Evolutionary conservation across 2,797 vertebrate species (phyloP).

Genomic region (Percopsis omiscomaycus): DNA sequence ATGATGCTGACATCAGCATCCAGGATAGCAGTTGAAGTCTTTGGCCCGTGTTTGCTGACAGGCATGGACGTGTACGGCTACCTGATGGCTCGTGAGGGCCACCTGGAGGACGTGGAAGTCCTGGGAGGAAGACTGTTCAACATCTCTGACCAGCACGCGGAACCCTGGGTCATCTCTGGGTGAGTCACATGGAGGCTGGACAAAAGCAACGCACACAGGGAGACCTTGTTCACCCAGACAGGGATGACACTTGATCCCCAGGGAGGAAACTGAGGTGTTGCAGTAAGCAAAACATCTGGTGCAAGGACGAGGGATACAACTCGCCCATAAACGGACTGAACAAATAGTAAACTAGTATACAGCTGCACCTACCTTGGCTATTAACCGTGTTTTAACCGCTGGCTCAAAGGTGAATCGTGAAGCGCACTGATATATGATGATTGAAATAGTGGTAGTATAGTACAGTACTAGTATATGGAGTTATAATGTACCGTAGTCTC

Average conservation of each 20-base stretch:
- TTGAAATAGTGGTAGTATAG: too few relatives aligned
- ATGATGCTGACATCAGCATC: not conserved
- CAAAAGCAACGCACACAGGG: not conserved
- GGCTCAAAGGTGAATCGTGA: too few relatives aligned
- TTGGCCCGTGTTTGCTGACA: constrained; percentile 39
- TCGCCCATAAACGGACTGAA: not conserved
- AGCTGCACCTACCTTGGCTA: too few relatives aligned
- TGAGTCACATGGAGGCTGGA: constrained; percentile 56
- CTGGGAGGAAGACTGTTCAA: constrained; percentile 97
- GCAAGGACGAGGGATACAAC: not conserved
- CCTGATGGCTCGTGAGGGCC: constrained; percentile 93
- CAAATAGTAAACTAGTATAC: too few relatives aligned
- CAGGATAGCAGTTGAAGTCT: not conserved
- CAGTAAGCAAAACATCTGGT: too few relatives aligned
- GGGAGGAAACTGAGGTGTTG: too few relatives aligned
- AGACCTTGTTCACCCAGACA: not conserved
- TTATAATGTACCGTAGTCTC: too few relatives aligned
- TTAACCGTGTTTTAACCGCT: too few relatives aligned
- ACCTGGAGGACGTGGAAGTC: constrained; percentile 96
- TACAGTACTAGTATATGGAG: too few relatives aligned
- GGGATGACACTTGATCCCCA: too few relatives aligned
- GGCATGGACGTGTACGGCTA: constrained; percentile 99
- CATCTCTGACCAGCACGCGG: constrained; percentile 97
- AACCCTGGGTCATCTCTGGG: constrained; percentile 99
- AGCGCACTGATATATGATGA: too few relatives aligned